phyloP scores from a whole-genome alignment of 2,113 vertebrate species.

The Bucco capensis region DNA sequence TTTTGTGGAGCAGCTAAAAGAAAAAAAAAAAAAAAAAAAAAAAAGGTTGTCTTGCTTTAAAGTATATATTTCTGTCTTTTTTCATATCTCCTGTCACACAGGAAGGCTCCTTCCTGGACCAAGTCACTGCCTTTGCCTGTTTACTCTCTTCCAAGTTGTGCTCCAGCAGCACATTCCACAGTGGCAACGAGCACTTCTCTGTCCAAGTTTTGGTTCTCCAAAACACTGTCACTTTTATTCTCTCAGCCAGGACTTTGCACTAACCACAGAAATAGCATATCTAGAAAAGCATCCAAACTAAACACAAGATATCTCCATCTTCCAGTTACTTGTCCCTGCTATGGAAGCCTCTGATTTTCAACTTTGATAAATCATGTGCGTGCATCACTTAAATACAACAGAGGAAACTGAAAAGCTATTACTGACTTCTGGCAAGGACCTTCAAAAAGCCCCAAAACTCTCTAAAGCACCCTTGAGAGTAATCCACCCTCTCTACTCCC shows the following conservation, averaged over 20 bases:
- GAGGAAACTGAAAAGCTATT: neutral
- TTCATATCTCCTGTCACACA: neutral
- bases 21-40: neutral
- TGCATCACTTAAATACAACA: neutral
- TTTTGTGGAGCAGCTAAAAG: neutral
- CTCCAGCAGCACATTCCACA: neutral
- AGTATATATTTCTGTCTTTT: neutral
- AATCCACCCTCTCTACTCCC: neutral
- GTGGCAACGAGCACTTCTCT: neutral
- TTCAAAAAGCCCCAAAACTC: neutral
- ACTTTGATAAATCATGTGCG: accelerated
- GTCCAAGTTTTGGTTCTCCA: neutral
- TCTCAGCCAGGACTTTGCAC: neutral
- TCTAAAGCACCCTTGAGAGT: neutral
- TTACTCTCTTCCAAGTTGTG: neutral
- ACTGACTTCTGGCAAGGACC: neutral
- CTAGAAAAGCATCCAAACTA: neutral
- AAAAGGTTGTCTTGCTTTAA: neutral
- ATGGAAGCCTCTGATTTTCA: neutral
- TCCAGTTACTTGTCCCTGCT: neutral
- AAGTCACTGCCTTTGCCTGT: neutral
- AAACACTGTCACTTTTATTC: neutral
- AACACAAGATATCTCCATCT: neutral
- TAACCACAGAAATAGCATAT: neutral
- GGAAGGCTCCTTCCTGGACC: neutral